Evolutionary conservation across 2,113 vertebrate genomes (phyloP), one percentile per base, ranked within the genome.

Genomic region (Melanerpes aurifrons): DNA sequence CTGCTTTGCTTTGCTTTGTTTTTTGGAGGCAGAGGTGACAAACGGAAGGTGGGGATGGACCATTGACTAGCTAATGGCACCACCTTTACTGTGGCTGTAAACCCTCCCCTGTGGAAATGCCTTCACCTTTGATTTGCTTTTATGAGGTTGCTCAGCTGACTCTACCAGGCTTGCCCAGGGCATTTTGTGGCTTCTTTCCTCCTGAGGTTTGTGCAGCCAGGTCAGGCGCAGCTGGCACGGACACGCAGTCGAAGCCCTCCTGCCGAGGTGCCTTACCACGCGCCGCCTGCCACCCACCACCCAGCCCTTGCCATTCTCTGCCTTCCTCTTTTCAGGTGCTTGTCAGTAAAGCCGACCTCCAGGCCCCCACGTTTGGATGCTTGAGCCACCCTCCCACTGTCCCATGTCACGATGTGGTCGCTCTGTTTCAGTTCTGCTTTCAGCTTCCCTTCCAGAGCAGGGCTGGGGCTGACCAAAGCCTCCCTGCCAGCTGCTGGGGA

Each of bases 311-410:
- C 90, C 89, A 28, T 13, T 68, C 84, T 68, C 90, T 7, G n/a
- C 77, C 79, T 93, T 96, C 96, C 95, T 97, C 92, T 31, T 79
- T 75, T 15, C 93, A 97, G 96, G 91, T 94, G 91, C 24, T 11
- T 14, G 0, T 32, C n/a, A 2, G 8, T 17, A 17, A 3, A 7
- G 7, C 21, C 66, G 3, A 62, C 2, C 71, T 6, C 64, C 80
- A 2, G 63, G 58, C 90, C 2, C 73, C 77, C 32, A 28, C 24
- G 15, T 12, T 26, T 28, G 64, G 72, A 2, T 58, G 74, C 86
- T 29, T 2, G 81, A 63, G 58, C 2, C 5, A 1, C 77, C 37
- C 86, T 15, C 17, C 81, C 15, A 0, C 50, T 35, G 59, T 3
- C 68, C 93, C 62, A 2, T 3, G 0, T 4, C 2, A 26, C 6